Conservation (phyloP, 1,140 invertebrate species). For the Chironomus tepperi region DNA sequence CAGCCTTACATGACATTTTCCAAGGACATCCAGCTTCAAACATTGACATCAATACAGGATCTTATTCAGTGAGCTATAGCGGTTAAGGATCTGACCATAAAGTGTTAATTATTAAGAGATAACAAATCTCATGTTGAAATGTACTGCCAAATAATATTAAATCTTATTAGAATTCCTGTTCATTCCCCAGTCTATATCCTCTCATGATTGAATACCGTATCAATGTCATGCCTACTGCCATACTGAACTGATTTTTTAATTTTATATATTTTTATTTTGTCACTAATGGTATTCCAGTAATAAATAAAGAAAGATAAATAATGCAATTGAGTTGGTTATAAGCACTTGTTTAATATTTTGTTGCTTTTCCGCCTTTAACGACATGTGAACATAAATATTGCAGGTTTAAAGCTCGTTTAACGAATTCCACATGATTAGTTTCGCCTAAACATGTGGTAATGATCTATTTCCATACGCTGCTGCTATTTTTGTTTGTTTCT, state of each 20-base stretch:
- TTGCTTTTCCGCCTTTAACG: constrained; percentile 22
- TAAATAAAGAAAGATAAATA: not conserved
- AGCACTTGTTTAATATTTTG: not conserved
- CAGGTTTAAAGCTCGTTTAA: not conserved
- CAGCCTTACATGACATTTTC: constrained; percentile 33
- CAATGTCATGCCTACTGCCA: not conserved
- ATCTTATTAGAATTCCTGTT: not conserved
- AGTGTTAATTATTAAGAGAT: not conserved
- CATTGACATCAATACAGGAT: constrained; percentile 55
- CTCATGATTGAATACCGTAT: constrained; percentile 23
- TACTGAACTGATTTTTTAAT: constrained; percentile 18
- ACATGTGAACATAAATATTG: not conserved
- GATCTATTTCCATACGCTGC: not conserved
- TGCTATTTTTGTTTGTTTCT: not conserved
- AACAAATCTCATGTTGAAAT: constrained; percentile 23
- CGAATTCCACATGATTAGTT: not conserved
- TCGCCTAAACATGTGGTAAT: not conserved
- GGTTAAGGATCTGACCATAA: constrained; percentile 32
- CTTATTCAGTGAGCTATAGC: constrained; percentile 59
- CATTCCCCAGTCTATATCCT: constrained; percentile 25
- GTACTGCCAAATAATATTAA: constrained; percentile 10
- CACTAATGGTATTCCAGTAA: not conserved
- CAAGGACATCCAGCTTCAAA: constrained; percentile 53
- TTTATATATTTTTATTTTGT: not conserved
- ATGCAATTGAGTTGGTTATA: constrained; percentile 20